A percentile compares a stretch with the other conserved stretches of the same genome.
Conservation (phyloP, 2,888 invertebrate genomes). For the Fabriciana adippe region DNA sequence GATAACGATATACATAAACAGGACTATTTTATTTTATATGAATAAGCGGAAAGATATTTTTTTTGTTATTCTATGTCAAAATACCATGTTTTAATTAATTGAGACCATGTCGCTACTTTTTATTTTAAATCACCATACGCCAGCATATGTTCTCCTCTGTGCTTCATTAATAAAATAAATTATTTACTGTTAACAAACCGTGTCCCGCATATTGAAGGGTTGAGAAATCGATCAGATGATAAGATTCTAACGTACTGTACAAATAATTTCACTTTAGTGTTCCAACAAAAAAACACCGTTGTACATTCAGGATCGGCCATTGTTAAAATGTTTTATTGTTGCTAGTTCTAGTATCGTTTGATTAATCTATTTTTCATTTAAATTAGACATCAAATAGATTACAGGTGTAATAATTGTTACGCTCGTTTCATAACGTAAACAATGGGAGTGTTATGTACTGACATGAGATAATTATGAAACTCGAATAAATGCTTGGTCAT, state of each 20-base stretch:
- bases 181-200: conserved; percentile 57
- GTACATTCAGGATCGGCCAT: conserved; percentile 72
- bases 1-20: no score
- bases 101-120: not conserved
- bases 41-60: no score
- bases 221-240: conserved; percentile 72
- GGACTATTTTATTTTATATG: no score
- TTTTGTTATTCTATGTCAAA: no score
- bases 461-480: conserved; percentile 35
- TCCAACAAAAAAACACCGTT: conserved; percentile 64
- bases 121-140: not conserved
- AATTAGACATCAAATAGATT: conserved; percentile 71
- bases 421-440: conserved; percentile 64
- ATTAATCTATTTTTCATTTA: conserved; percentile 75
- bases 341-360: conserved; percentile 71
- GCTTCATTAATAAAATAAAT: conserved; percentile 31
- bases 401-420: conserved; percentile 67
- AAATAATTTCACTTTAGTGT: conserved; percentile 71
- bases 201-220: conserved; percentile 75
- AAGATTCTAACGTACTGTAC: conserved; percentile 67
- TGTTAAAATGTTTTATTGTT: conserved; percentile 73
- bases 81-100: not conserved
- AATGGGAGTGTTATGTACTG: conserved; percentile 44
- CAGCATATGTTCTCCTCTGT: conserved; percentile 4
- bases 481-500: conserved; percentile 17